Evolutionary conservation across 2,797 vertebrate species (phyloP), one percentile per base, ranked within the genome.

Genomic region (Selene dorsalis): DNA sequence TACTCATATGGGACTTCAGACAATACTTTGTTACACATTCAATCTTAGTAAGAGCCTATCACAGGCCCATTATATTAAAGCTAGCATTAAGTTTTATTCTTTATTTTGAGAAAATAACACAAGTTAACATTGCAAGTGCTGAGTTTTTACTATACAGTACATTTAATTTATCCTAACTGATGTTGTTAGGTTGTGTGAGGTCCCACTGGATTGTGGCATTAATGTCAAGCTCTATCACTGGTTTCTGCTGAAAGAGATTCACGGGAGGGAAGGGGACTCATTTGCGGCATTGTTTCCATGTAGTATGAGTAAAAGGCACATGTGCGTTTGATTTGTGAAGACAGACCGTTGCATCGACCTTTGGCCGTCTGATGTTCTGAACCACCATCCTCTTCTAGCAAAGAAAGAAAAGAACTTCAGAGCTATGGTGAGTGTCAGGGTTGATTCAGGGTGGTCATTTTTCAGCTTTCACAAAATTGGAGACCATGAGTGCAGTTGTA

Each of bases 391-490:
- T 69, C 66, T 17, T 72, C 59, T 47, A 47, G 47, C 2, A 24
- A 56, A 56, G 57, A 50, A 28, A 39, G 41, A 70, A 50, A 79
- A 62, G 62, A 75, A 79, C 57, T 77, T 83, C 60, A 69, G 43
- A 57, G 77, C 75, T 14, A 22, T 16, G 16, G 4, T 52, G 13
- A 52, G 70, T 85, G 87, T 89, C 87, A 85, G 61, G 81, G 83
- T 80, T 55, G 85, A 86, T 87, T 77, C 70, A 75, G 58, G 57
- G 50, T 20, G 57, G 75, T 47, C 67, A 82, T 91, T 90, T 85
- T 87, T 91, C 85, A 83, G 17, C 58, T 16, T 24, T 88, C 84
- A 90, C 87, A 88, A 88, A 91, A 78, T 68, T 64, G 64, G 86
- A 86, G 85, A 86, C 67, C 82, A 55, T 52, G 64, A 77, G 69